Evolutionary conservation across 2,113 vertebrate genomes (phyloP).

Genomic region (Pituophis catenifer): DNA sequence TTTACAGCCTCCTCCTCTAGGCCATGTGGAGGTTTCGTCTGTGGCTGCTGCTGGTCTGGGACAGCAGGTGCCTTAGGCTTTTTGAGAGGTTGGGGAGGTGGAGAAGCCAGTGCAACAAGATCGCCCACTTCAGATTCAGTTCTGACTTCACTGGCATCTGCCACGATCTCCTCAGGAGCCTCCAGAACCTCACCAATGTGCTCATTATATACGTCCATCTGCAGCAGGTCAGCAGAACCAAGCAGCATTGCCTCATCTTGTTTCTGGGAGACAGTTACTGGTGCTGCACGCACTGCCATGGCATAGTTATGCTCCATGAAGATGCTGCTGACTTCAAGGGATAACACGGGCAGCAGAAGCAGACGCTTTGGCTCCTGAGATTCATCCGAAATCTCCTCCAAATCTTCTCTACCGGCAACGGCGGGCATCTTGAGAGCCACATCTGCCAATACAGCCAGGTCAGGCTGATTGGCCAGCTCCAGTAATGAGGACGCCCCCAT

Average conservation of each 20-base stretch:
- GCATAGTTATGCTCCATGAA: conserved; percentile 88
- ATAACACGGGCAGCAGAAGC: conserved; percentile 46
- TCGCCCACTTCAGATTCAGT: conserved; percentile 52
- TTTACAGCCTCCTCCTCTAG: conserved; percentile 53
- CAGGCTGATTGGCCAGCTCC: conserved; percentile 67
- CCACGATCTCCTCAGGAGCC: conserved; percentile 75
- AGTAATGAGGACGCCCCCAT: conserved; percentile 73
- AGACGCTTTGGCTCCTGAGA: conserved; percentile 73
- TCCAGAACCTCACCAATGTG: conserved; percentile 64
- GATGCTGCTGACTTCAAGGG: conserved; percentile 65
- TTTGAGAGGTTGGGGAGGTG: conserved; percentile 34
- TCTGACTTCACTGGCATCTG: conserved; percentile 47
- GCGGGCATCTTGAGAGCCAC: conserved; percentile 70
- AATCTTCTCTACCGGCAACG: conserved; percentile 56
- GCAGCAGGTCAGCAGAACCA: conserved; percentile 15
- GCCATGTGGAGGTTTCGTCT: conserved; percentile 18
- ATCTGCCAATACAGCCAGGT: conserved; percentile 80
- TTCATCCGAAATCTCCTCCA: conserved; percentile 80
- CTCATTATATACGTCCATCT: conserved; percentile 53
- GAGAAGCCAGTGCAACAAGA: not conserved
- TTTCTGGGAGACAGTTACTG: conserved; percentile 30
- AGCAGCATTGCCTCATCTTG: not conserved
- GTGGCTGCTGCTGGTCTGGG: conserved; percentile 30
- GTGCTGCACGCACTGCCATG: conserved; percentile 61
- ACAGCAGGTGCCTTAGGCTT: conserved; percentile 15